phyloP scores from a whole-genome alignment of 2,113 vertebrate genomes.

The Jacana jacana region DNA sequence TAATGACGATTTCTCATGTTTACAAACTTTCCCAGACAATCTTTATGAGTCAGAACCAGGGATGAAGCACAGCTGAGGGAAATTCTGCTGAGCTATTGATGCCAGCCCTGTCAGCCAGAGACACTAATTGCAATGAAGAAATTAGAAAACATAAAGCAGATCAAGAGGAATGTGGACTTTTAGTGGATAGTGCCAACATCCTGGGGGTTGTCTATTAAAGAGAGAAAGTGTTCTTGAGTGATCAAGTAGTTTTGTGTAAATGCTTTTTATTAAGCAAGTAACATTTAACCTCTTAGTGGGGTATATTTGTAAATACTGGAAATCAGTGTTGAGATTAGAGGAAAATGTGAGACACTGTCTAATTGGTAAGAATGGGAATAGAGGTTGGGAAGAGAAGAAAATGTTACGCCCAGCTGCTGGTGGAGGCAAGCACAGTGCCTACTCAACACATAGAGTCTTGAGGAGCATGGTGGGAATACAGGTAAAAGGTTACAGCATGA shows the following conservation, averaged over 20 bases:
- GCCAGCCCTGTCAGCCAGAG: neutral
- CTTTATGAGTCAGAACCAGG: constrained; percentile 15
- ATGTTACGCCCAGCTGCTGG: rapidly evolving
- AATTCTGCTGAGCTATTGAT: neutral
- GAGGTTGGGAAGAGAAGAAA: neutral
- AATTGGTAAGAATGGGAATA: neutral
- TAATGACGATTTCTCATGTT: neutral
- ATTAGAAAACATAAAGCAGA: neutral
- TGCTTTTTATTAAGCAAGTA: neutral
- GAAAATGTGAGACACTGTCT: neutral
- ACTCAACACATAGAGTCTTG: neutral
- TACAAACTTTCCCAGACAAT: constrained; percentile 13
- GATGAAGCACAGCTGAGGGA: neutral
- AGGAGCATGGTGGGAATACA: neutral
- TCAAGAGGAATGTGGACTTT: neutral
- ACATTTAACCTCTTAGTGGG: neutral
- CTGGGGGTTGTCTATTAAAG: neutral
- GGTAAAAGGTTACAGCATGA: neutral
- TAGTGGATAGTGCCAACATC: neutral
- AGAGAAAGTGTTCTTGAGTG: neutral
- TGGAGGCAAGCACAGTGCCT: neutral
- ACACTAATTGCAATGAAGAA: neutral
- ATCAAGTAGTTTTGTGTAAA: neutral
- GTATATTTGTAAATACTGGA: neutral
- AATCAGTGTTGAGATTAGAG: neutral